Base-by-base conservation (phyloP, 2,797 vertebrate genomes). In the Amniataba percoides region DNA sequence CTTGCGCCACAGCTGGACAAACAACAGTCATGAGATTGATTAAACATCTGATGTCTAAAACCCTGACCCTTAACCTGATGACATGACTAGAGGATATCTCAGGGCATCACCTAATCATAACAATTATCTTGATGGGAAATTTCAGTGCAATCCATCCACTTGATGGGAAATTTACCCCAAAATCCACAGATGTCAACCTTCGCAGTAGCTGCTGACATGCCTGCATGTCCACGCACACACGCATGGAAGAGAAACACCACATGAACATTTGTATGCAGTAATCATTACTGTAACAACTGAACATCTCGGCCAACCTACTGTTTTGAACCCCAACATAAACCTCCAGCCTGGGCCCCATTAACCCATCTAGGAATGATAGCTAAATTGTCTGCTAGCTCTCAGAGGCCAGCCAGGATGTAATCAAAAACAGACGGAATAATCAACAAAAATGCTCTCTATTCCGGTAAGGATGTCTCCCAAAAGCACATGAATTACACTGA, bases 391-490 rank as follows among this genome's bases (percentile, higher is more conserved):
- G 71, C 70, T 77, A 70, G 78, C 78, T 88, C 68, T 87, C 81
- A 19, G 15, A 77, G 71, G 82, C 89, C 65, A 69, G 90, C 91
- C 90, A 92, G 89, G 87, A 87, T 80, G 87, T 91, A 92, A 94
- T 94, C 86, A 95, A 90, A 93, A 91, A 88, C 94, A 94, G 93
- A 93, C 81, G 88, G 92, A 91, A 92, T 94, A 87, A 94, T 94
- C 88, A 94, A 91, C 88, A 87, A 89, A 93, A 94, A 92, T 81
- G 90, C 84, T 87, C 84, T 93, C 83, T 87, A 86, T 94, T 93
- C 91, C 85, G 74, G 81, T 90, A 92, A 93, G 73, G 83, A 94
- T 92, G 92, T 88, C 92, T 94, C 94, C 93, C 92, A 85, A 86
- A 84, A 89, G 94, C 86, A 85, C 85, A 89, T 90, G 90, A 92